These are phyloP conservation scores for Buathra laborator DNA, from an alignment of 2,888 invertebrate genomes.

Conservation along the genomic window DNA sequence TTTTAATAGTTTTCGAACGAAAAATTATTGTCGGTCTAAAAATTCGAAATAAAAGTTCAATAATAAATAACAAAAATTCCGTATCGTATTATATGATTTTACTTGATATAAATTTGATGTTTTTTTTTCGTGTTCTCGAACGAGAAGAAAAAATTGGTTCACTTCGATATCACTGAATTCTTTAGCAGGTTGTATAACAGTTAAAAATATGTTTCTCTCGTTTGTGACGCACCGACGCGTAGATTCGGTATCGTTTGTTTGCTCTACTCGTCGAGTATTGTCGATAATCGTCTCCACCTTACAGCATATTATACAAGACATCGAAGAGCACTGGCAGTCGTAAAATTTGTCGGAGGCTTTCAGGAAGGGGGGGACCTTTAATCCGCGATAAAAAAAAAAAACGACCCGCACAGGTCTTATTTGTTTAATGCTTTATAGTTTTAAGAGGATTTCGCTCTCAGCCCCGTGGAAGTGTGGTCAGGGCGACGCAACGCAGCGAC, in stretches of 20 bases:
- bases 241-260: constrained; percentile 47
- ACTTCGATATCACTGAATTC: constrained; percentile 8
- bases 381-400: constrained; percentile 61
- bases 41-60: too few species aligned
- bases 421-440: constrained; percentile 69
- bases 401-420: constrained; percentile 65
- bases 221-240: constrained; percentile 20
- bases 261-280: constrained; percentile 52
- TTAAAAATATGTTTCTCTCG: constrained; percentile 23
- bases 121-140: background rate
- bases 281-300: constrained; percentile 64
- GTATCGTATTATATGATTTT: background rate
- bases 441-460: constrained; percentile 65
- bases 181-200: constrained; percentile 49
- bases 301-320: constrained; percentile 42
- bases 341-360: constrained; percentile 66
- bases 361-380: constrained; percentile 51
- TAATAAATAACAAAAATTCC: too few species aligned
- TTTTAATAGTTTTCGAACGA: too few species aligned
- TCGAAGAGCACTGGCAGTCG: constrained; percentile 51
- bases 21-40: too few species aligned
- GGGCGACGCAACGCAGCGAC: constrained; percentile 46
- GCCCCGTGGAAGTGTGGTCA: constrained; percentile 37
- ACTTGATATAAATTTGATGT: background rate
- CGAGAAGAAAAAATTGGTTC: background rate